phyloP scores from a whole-genome alignment of 2,888 invertebrate species.

The Drosophila testacea region DNA sequence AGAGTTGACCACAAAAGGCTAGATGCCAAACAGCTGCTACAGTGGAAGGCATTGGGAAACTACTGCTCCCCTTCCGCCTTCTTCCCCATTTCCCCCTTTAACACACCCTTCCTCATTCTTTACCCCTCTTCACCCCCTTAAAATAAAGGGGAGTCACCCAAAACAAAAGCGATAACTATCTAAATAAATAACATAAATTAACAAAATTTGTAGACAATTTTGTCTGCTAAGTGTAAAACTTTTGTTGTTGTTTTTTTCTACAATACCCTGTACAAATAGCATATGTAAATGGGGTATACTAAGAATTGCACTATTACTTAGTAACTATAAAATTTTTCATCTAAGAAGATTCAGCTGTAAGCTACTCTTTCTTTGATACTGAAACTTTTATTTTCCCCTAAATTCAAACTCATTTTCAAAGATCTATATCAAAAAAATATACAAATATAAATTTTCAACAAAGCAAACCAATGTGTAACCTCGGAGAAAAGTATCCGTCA shows the following conservation, averaged over 20 bases:
- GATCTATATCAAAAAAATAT: no score
- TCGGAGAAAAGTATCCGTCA: no score
- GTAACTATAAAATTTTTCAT: no score
- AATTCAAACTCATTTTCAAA: no score
- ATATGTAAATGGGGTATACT: neutral
- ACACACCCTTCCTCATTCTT: neutral
- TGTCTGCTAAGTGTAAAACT: conserved; percentile 76
- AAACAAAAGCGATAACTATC: conserved; percentile 76
- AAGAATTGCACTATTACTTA: neutral
- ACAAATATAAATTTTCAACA: no score
- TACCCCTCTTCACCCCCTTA: neutral
- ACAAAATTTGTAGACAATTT: conserved; percentile 79
- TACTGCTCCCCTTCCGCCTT: neutral
- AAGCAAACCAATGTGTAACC: no score
- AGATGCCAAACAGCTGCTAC: conserved; percentile 46
- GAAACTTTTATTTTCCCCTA: no score
- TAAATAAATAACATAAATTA: conserved; percentile 79
- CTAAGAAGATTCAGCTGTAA: no score
- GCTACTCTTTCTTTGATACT: no score
- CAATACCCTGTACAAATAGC: neutral
- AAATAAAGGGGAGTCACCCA: conserved; percentile 16
- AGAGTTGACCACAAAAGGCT: conserved; percentile 55
- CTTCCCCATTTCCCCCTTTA: no score
- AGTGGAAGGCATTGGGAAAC: conserved; percentile 2
- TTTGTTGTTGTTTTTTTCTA: conserved; percentile 56